Evolutionary conservation across 2,888 invertebrate genomes (phyloP).

Genomic region (Brenthis ino): DNA sequence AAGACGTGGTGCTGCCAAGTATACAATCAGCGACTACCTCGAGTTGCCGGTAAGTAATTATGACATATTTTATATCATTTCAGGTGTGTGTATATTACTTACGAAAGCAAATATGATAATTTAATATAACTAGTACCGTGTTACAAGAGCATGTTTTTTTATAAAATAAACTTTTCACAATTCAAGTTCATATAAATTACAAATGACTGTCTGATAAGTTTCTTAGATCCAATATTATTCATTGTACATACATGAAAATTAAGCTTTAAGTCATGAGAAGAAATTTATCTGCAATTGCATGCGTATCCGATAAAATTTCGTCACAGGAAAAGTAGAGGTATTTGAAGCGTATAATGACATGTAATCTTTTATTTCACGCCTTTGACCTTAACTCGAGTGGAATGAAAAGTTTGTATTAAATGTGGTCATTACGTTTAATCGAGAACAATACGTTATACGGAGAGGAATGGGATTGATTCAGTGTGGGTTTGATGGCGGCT

Average conservation of each 20-base stretch:
- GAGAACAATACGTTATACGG: slow-evolving; percentile 72
- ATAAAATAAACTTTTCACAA: neutral
- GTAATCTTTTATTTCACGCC: slow-evolving; percentile 40
- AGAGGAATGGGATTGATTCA: slow-evolving; percentile 64
- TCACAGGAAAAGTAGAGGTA: slow-evolving; percentile 38
- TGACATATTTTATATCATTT: neutral
- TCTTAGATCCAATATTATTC: neutral
- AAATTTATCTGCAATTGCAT: slow-evolving; percentile 14
- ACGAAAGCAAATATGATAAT: no score
- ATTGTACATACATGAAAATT: slow-evolving; percentile 13
- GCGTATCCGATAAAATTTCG: slow-evolving; percentile 37
- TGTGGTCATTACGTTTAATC: slow-evolving; percentile 69
- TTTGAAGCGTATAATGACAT: slow-evolving; percentile 36
- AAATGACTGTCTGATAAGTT: no score
- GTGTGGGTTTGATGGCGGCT: slow-evolving; percentile 47
- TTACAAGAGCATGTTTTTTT: neutral
- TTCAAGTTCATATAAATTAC: no score
- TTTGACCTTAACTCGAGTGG: slow-evolving; percentile 39
- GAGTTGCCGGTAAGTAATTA: slow-evolving; percentile 78
- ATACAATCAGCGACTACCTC: slow-evolving; percentile 84
- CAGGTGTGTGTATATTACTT: neutral
- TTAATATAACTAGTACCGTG: no score
- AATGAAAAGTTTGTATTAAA: slow-evolving; percentile 65
- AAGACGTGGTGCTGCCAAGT: slow-evolving; percentile 84
- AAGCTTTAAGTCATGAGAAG: slow-evolving; percentile 17